A percentile compares a stretch with the other conserved stretches of the same genome.
These are phyloP conservation scores for Apaloderma vittatum DNA, from an alignment of 2,113 vertebrate genomes.

Conservation along the genomic window DNA sequence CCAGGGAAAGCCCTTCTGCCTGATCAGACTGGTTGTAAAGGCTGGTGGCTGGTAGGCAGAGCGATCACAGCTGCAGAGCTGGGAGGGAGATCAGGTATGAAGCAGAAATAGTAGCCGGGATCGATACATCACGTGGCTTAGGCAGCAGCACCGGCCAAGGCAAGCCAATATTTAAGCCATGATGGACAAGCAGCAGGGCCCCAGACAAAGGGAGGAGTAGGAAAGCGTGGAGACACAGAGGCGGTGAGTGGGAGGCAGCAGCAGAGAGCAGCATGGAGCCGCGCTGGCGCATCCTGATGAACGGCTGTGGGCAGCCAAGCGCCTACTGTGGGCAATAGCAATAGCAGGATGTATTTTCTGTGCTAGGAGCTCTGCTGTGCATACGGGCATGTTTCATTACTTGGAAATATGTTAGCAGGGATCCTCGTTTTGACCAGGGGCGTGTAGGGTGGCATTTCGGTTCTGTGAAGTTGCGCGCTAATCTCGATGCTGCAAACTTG, in stretches of 20 bases:
- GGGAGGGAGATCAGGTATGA: background rate
- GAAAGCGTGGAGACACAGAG: background rate
- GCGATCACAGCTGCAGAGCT: accelerated
- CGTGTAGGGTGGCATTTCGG: background rate
- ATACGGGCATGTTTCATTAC: accelerated
- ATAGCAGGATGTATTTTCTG: accelerated
- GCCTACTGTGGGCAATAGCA: accelerated
- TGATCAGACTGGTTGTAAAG: background rate
- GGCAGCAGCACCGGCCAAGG: background rate
- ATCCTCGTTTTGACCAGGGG: background rate
- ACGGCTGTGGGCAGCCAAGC: background rate
- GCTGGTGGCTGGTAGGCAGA: background rate
- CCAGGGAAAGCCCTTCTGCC: accelerated
- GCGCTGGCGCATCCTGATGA: background rate
- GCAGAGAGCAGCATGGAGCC: constrained; percentile 83
- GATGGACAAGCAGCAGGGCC: background rate
- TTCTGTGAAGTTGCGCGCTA: background rate
- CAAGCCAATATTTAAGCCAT: background rate
- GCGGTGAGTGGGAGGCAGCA: constrained; percentile 64
- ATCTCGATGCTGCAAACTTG: background rate
- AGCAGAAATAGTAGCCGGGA: background rate
- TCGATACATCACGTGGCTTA: background rate
- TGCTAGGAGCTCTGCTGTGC: background rate
- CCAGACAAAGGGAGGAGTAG: background rate
- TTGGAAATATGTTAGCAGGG: background rate